phyloP scores from a whole-genome alignment of 2,797 vertebrate species.

The Pachyuromys duprasi region DNA sequence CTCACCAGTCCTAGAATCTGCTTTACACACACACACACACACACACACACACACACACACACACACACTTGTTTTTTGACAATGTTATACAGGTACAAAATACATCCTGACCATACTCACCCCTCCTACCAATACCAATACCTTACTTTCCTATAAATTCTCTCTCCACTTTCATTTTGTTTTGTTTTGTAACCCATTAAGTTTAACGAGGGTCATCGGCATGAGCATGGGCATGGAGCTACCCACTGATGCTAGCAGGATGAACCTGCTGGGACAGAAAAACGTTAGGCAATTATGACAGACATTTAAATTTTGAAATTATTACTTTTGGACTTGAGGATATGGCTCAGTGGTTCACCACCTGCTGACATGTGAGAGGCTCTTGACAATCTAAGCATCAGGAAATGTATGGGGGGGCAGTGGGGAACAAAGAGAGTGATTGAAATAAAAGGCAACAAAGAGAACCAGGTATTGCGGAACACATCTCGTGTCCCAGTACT shows the following conservation, averaged over 20 bases:
- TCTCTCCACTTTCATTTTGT: no score
- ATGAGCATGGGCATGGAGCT: not conserved
- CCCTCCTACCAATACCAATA: not conserved
- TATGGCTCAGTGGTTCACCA: not conserved
- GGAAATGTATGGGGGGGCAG: not conserved
- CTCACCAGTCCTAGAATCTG: not conserved
- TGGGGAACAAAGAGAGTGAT: not conserved
- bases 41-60: not conserved
- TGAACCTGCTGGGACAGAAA: not conserved
- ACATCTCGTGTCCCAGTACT: not conserved
- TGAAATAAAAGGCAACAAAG: not conserved
- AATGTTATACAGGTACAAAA: not conserved
- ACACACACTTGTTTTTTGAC: not conserved
- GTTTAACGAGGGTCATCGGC: not conserved
- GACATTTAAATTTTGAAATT: slow-evolving; percentile 11
- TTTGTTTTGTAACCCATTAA: not conserved
- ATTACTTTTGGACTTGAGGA: not conserved
- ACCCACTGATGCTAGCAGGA: not conserved
- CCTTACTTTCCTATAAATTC: not conserved
- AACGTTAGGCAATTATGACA: no score
- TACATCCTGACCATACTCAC: not conserved
- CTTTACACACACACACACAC: not conserved
- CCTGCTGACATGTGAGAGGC: not conserved
- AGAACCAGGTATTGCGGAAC: not conserved
- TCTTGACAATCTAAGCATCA: not conserved